Conservation (phyloP, 2,888 invertebrate genomes). For the Andrena marginata region DNA sequence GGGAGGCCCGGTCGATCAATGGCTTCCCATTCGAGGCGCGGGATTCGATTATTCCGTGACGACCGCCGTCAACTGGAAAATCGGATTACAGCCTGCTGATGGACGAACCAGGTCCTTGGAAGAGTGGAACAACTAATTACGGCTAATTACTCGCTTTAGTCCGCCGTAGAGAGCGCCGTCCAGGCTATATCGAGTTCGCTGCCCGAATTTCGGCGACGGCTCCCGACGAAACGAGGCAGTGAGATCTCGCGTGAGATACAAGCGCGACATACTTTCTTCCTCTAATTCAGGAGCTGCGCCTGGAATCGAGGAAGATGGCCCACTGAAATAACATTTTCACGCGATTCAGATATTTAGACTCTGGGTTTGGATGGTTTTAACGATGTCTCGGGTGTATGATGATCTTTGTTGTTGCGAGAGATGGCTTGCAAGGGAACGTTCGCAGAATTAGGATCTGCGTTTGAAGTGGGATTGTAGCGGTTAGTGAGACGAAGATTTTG, state of each 20-base stretch:
- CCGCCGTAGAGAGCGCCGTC: constrained; percentile 24
- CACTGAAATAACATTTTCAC: constrained; percentile 6
- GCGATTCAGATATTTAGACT: neutral
- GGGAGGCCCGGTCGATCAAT: constrained; percentile 40
- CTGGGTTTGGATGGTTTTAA: neutral
- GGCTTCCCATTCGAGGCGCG: constrained; percentile 42
- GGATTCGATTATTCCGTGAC: constrained; percentile 59
- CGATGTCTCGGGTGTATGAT: no score
- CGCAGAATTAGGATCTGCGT: neutral
- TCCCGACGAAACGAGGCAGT: neutral
- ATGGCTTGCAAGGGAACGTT: neutral
- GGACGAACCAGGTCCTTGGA: constrained; percentile 50
- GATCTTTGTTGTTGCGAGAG: neutral
- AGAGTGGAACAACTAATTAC: constrained; percentile 67
- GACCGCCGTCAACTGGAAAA: constrained; percentile 53
- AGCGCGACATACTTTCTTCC: constrained; percentile 15
- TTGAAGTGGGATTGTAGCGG: neutral
- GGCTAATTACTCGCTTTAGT: constrained; percentile 67
- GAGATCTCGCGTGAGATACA: constrained; percentile 17
- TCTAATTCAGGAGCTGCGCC: constrained; percentile 6
- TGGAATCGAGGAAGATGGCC: neutral
- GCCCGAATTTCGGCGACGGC: neutral
- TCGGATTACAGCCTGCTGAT: constrained; percentile 60
- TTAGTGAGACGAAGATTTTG: neutral
- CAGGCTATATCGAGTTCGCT: constrained; percentile 3